These are phyloP conservation scores for Agrochola litura DNA, from an alignment of 2,888 invertebrate species.

Conservation along the genomic window DNA sequence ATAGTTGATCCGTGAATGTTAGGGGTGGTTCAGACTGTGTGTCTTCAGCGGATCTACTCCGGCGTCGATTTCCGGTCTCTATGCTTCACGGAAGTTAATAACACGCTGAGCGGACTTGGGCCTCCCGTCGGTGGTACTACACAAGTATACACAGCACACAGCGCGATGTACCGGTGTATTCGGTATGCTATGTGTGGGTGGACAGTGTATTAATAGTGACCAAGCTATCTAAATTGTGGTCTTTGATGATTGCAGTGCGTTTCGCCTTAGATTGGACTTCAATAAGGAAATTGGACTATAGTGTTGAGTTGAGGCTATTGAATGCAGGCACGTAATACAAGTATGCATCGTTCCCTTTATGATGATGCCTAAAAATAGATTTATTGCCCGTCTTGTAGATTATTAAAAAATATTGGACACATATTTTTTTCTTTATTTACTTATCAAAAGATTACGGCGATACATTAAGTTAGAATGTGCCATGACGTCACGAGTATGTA, in stretches of 20 bases:
- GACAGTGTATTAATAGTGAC: slow-evolving; percentile 18
- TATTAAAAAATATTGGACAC: too few species aligned
- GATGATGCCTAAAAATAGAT: too few species aligned
- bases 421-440: too few species aligned
- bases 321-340: neutral
- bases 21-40: slow-evolving; percentile 54
- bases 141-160: slow-evolving; percentile 5
- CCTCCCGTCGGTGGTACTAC: slow-evolving; percentile 30
- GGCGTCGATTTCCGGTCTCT: slow-evolving; percentile 82
- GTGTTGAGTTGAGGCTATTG: neutral
- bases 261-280: slow-evolving; percentile 8
- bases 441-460: too few species aligned
- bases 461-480: too few species aligned
- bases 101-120: slow-evolving; percentile 74
- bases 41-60: slow-evolving; percentile 70
- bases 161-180: neutral
- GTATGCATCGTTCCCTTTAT: neutral
- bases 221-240: slow-evolving; percentile 54
- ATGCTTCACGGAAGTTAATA: slow-evolving; percentile 82
- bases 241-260: slow-evolving; percentile 2
- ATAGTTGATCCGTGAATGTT: slow-evolving; percentile 26
- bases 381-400: too few species aligned
- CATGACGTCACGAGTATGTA: too few species aligned
- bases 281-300: neutral
- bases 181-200: slow-evolving; percentile 5